Evolutionary conservation across 2,113 vertebrate species (phyloP), one percentile per base, ranked within the genome.

Genomic region (Sceloporus undulatus): DNA sequence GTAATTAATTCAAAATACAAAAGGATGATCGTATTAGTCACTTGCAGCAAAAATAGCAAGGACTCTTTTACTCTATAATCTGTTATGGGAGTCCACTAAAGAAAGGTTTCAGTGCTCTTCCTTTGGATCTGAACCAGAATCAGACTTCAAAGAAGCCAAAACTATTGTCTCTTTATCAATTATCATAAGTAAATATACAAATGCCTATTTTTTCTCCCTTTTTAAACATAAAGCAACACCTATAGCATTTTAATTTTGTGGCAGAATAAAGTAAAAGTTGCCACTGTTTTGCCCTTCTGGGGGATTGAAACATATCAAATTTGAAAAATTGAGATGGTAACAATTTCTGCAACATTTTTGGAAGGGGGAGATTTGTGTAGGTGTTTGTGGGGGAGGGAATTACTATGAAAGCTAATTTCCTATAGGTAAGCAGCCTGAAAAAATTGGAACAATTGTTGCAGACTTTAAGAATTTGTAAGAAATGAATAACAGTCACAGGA

Each of bases 1-100:
- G 62, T 68, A 85, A 85, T 68, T 78, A 78, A 85, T 85, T 78
- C 27, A 65, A 76, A 40, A 85, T 76, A 59, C 70, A 29, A 23
- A 65, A 52, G 84, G 74, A 66, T 77, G 66, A 77, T n/a, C 25
- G 16, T 77, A 77, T 76, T 65, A 65, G 84, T 85, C 84, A 76
- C 25, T 77, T 85, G 42, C 38, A 78, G 13, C 84, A 77, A 65
- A 66, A 66, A 48, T 40, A 66, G 59, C 34, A 62, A n/a, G 19
- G 54, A 59, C 1, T 29, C 16, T 65, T 65, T 62, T 75, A 3
- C n/a, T 73, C 4, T 52, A 19, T 19, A 54, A 6, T 84, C 25
- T 52, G 42, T 70, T 27, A 66, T 9, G 21, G 5, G 11, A 42
- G 13, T 42, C 13, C 11, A 40, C 38, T 11, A 42, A 42, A 70